phyloP scores from a whole-genome alignment of 2,113 vertebrate species.

The Raphicerus campestris region DNA sequence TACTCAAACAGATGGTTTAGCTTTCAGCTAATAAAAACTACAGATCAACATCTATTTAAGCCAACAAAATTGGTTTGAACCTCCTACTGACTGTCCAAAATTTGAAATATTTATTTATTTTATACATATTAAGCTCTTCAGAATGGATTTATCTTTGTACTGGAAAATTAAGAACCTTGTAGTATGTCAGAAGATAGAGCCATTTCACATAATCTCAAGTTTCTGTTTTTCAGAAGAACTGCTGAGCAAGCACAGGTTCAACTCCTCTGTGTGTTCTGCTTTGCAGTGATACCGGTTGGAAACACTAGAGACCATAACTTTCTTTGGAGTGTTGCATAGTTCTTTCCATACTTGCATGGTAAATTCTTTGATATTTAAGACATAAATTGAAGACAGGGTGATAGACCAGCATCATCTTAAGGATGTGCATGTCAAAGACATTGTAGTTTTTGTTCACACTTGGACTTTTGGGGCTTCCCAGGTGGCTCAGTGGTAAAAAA shows the following conservation, averaged over 20 bases:
- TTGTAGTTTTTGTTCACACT: not conserved
- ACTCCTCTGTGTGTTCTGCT: not conserved
- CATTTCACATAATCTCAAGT: not conserved
- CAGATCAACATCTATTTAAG: constrained; percentile 19
- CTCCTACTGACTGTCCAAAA: not conserved
- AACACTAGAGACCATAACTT: not conserved
- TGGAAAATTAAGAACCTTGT: not conserved
- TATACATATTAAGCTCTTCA: not conserved
- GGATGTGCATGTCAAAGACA: not conserved
- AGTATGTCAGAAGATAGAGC: not conserved
- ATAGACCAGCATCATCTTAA: not conserved
- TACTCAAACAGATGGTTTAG: constrained; percentile 47
- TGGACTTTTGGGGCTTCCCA: not conserved
- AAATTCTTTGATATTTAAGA: constrained; percentile 14
- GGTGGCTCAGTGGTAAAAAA: not conserved
- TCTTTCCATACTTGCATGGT: not conserved
- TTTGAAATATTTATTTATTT: not conserved
- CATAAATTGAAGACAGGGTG: not conserved
- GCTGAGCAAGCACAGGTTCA: not conserved
- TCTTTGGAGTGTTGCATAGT: not conserved
- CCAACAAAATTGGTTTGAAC: not conserved
- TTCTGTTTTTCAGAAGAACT: not conserved
- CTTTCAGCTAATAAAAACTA: constrained; percentile 42
- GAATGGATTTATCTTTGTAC: constrained; percentile 13
- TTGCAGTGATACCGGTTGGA: not conserved